These are phyloP conservation scores for Oreohelix idahoensis DNA, from an alignment of 1,140 invertebrate species.

Conservation along the genomic window DNA sequence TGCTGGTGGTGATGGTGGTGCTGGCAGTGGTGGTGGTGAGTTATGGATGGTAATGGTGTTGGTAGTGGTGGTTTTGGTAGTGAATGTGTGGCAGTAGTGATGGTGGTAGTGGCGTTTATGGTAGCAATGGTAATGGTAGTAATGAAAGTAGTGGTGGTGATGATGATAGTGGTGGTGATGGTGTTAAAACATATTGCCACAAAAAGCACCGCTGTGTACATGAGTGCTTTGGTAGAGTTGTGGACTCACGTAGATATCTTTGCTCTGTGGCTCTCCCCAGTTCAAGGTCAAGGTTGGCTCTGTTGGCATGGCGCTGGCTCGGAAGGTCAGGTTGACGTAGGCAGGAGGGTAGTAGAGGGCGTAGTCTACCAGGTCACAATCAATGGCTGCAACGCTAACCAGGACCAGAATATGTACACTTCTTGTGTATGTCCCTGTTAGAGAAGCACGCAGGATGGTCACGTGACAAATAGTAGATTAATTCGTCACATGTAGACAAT, in stretches of 20 bases:
- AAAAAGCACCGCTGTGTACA: no score
- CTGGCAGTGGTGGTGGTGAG: neutral
- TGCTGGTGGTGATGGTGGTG: no score
- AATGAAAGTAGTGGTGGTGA: neutral
- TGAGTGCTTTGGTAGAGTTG: neutral
- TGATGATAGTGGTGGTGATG: neutral
- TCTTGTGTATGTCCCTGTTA: conserved; percentile 49
- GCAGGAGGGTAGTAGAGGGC: conserved; percentile 55
- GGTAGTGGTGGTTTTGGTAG: no score
- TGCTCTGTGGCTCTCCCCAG: conserved; percentile 51
- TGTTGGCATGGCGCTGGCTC: conserved; percentile 40
- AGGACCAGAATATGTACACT: conserved; percentile 48
- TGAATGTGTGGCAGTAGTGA: no score
- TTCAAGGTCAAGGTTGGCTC: conserved; percentile 45
- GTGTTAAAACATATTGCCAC: neutral
- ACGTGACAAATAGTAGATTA: no score
- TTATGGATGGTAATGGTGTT: neutral
- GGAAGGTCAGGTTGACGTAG: conserved; percentile 48
- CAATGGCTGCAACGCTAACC: conserved; percentile 51
- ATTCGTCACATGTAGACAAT: no score
- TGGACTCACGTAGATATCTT: neutral
- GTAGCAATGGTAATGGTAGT: no score
- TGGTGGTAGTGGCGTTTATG: no score
- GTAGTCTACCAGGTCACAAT: conserved; percentile 40
- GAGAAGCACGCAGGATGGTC: no score